phyloP scores from a whole-genome alignment of 1,140 invertebrate species.

The Drosophila ambigua region DNA sequence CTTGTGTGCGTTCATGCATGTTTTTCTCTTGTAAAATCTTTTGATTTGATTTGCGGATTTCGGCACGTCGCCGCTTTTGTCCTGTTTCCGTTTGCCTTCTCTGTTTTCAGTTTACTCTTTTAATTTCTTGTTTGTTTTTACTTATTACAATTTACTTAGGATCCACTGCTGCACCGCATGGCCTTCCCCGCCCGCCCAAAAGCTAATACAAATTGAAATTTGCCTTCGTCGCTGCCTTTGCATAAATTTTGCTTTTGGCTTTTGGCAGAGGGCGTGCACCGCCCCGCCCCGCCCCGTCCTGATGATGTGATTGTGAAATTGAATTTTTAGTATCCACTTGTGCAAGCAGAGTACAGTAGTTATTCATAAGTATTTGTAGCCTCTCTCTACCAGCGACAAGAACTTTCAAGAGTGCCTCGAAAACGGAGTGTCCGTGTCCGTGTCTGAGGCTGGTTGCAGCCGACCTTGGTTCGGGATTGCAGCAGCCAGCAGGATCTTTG shows the following conservation, averaged over 20 bases:
- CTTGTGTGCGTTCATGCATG: constrained; percentile 48
- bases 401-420: constrained; percentile 37
- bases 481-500: not conserved
- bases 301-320: constrained; percentile 50
- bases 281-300: not conserved
- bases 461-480: constrained; percentile 29
- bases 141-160: constrained; percentile 74
- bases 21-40: constrained; percentile 67
- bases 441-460: constrained; percentile 23
- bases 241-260: constrained; percentile 67
- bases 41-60: constrained; percentile 77
- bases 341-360: not conserved
- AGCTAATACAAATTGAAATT: constrained; percentile 55
- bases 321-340: constrained; percentile 58
- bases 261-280: constrained; percentile 11
- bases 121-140: constrained; percentile 73
- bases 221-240: constrained; percentile 26
- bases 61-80: constrained; percentile 53
- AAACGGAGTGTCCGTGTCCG: no score
- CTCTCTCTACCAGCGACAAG: constrained; percentile 6
- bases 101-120: constrained; percentile 57
- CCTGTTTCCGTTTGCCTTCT: not conserved
- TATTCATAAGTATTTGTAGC: constrained; percentile 17
- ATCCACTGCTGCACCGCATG: not conserved
- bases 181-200: no score